Evolutionary conservation across 2,797 vertebrate genomes (phyloP).

Genomic region (Poeciliopsis infans): DNA sequence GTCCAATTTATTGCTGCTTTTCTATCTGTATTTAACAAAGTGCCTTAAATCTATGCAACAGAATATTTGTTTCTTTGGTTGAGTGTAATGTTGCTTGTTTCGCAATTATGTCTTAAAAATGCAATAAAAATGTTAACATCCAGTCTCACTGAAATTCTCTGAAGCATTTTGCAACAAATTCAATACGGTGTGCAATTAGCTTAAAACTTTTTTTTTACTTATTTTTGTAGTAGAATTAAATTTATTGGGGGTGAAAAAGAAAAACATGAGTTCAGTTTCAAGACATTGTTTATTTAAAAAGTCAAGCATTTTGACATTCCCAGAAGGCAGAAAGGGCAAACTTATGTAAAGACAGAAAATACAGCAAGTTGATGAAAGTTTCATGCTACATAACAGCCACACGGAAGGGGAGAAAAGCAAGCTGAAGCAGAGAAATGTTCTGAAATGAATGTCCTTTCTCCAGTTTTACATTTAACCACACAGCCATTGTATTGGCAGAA

Average conservation of each 20-base stretch:
- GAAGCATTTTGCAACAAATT: not conserved
- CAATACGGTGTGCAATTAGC: not conserved
- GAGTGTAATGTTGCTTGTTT: constrained; percentile 38
- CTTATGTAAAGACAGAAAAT: constrained; percentile 49
- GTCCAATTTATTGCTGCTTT: constrained; percentile 56
- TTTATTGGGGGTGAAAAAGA: not conserved
- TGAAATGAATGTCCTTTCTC: constrained; percentile 11
- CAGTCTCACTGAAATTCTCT: not conserved
- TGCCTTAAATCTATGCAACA: constrained; percentile 61
- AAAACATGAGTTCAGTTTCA: constrained; percentile 37
- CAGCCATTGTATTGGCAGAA: constrained; percentile 24
- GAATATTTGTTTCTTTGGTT: constrained; percentile 25
- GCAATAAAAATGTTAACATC: constrained; percentile 61
- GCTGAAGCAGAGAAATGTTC: constrained; percentile 19
- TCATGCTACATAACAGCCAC: constrained; percentile 68
- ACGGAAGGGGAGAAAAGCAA: constrained; percentile 4
- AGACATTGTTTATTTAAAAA: constrained; percentile 79
- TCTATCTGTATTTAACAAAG: constrained; percentile 19
- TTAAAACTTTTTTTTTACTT: not conserved
- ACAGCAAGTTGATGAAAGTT: constrained; percentile 47
- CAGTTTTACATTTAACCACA: constrained; percentile 1
- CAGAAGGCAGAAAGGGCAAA: constrained; percentile 58
- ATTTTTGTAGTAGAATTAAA: not conserved
- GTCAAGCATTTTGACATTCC: constrained; percentile 76
- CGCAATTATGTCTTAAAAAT: constrained; percentile 45